Conservation (phyloP, 2,888 invertebrate species). For the Caradrina clavipalpis region DNA sequence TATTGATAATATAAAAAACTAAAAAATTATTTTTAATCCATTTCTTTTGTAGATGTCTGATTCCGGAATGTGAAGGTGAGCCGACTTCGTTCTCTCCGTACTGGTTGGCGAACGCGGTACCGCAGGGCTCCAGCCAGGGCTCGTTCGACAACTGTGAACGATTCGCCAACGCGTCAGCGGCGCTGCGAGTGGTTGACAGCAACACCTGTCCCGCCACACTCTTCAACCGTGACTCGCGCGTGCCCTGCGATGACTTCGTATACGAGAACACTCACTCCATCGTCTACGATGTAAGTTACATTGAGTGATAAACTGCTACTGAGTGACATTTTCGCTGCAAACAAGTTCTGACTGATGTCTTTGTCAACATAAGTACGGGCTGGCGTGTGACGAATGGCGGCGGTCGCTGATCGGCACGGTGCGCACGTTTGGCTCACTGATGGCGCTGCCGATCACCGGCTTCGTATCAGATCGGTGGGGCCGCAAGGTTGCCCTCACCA, state of each 20-base stretch:
- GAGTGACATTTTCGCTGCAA: not conserved
- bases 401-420: constrained; percentile 93
- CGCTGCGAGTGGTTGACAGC: constrained; percentile 24
- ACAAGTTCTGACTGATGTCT: not conserved
- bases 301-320: not conserved
- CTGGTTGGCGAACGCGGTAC: constrained; percentile 87
- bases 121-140: constrained; percentile 68
- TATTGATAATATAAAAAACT: too few species aligned
- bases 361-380: constrained; percentile 86
- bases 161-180: constrained; percentile 66
- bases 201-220: constrained; percentile 73
- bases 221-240: constrained; percentile 69
- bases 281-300: constrained; percentile 81
- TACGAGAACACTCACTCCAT: constrained; percentile 79
- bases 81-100: constrained; percentile 74
- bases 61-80: constrained; percentile 75
- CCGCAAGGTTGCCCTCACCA: constrained; percentile 90
- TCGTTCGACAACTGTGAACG: constrained; percentile 85
- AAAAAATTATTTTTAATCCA: not conserved
- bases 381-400: constrained; percentile 93
- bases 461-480: constrained; percentile 94
- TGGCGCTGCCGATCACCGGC: constrained; percentile 92
- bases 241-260: constrained; percentile 74
- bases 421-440: constrained; percentile 92
- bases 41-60: constrained; percentile 70